Base-by-base conservation (phyloP, 2,113 vertebrate species). In the Pontoporia blainvillei region DNA sequence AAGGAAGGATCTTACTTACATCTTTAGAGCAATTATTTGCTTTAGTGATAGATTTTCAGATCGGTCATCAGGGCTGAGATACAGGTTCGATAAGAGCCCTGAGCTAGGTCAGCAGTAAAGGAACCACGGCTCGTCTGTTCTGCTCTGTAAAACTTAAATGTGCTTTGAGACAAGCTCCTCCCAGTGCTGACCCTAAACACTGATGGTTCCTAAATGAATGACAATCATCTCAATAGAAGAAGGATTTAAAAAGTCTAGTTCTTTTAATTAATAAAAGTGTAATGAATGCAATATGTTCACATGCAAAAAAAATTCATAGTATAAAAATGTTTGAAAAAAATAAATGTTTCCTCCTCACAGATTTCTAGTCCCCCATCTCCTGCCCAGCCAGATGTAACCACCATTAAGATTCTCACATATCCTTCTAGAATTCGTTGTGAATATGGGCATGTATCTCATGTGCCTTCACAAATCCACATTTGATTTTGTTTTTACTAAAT, bases 401-500 rank as follows among this genome's bases (percentile, higher is more conserved):
- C 36, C 2, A 0, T 86, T 89, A 59, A 25, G n/a, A 44, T 90
- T 96, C 79, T 87, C 11, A 36, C 27, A 31, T 59, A 61, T 25
- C 18, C 34, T 87, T 86, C 39, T 9, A 82, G 66, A 90, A 90
- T 89, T 52, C 84, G 17, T 86, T 75, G n/a, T 20, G 21, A 84
- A 90, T 75, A 27, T 82, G 20, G 66, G 29, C 7, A 18, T 11
- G 14, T 86, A 49, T 64, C 29, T 86, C 13, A 69, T 69, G 9
- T 62, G 31, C 36, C 23, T 83, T 90, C 69, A 95, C 34, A 79
- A 46, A 95, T 82, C 72, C n/a, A 31, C 13, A 14, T 78, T 54
- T 91, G 62, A 49, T 90, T 94, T 88, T 91, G 18, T 81, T 95
- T 93, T 86, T 75, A 91, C 29, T 90, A 86, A 83, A 59, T 61